Base-by-base conservation (phyloP, 2,888 invertebrate species). In the Ommatoiulus sabulosus region DNA sequence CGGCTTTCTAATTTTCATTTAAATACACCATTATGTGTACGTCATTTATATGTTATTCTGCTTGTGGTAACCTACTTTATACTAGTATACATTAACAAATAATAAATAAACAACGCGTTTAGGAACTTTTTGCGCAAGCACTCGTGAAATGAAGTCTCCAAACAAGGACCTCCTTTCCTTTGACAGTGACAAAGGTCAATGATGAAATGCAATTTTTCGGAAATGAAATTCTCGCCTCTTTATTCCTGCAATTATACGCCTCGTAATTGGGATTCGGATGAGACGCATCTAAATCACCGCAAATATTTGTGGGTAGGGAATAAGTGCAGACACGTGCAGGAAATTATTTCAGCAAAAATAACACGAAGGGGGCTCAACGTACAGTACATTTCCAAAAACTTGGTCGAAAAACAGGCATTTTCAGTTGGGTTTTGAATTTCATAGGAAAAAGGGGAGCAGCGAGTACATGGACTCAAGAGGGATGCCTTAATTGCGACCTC, bases 281-380 rank as follows among this genome's bases (percentile, higher is more conserved):
- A 17, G 57, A 57, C 57, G 57, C 57, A 63, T 63, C n/a, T 63
- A 63, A 63, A 63, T 63, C 63, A 63, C n/a, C 5, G n/a, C n/a
- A 63, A 63, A 12, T 63, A 17, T 63, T 63, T 63, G n/a, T 17
- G n/a, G n/a, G 17, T 6, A 63, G 63, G 63, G 63, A 63, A 17
- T 63, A 63, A 63, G 63, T 63, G 63, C 63, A n/a, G 63, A 63
- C 63, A 63, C 63, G 63, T 63, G 63, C 63, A 63, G 63, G n/a
- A 63, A 63, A 63, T 63, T 63, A 63, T 63, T 63, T 63, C 63
- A 63, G 63, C 63, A 63, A n/a, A 63, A 63, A 63, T n/a, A n/a
- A 63, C 17, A 63, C 57, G 17, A 15, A 8, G 48, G 48, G n/a
- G 63, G 12, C 63, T 63, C 63, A 63, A 63, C 63, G 63, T n/a